Percentiles rank a stretch among this genome's conserved stretches.
phyloP scores from a whole-genome alignment of 2,797 vertebrate species.

The Sebastes cheni region DNA sequence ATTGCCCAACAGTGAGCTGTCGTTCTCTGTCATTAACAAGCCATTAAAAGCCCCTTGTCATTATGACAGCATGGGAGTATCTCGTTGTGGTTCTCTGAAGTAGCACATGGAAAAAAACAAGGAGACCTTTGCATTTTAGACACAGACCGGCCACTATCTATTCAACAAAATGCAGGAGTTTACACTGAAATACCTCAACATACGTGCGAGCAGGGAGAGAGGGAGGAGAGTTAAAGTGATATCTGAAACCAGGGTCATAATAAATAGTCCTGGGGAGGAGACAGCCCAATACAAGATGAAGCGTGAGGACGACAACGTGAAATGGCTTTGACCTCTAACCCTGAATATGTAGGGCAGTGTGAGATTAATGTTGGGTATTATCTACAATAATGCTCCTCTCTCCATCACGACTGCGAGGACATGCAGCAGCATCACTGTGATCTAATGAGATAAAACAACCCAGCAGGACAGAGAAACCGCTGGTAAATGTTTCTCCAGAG shows the following conservation, averaged over 20 bases:
- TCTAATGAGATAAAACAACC: constrained; percentile 12
- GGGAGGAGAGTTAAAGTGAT: constrained; percentile 20
- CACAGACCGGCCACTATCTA: background rate
- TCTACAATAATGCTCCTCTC: constrained; percentile 61
- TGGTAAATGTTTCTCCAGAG: constrained; percentile 4
- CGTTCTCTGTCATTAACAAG: constrained; percentile 53
- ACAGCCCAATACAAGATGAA: constrained; percentile 41
- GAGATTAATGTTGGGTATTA: constrained; percentile 79
- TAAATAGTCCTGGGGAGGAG: constrained; percentile 45
- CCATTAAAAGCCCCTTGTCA: constrained; percentile 43
- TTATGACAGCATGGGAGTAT: constrained; percentile 22
- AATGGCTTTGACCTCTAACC: constrained; percentile 75
- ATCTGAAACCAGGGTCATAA: constrained; percentile 56
- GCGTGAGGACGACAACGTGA: constrained; percentile 54
- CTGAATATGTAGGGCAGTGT: constrained; percentile 65
- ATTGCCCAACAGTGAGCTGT: constrained; percentile 28
- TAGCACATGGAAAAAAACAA: constrained; percentile 18
- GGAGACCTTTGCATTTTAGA: constrained; percentile 5
- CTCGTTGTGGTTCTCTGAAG: constrained; percentile 23
- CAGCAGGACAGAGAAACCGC: constrained; percentile 18
- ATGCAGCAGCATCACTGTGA: constrained; percentile 19
- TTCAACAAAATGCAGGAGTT: constrained; percentile 6
- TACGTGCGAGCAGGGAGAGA: background rate
- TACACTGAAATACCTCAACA: background rate
- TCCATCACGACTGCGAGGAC: constrained; percentile 15